These are phyloP conservation scores for Eristalinus aeneus DNA, from an alignment of 2,888 invertebrate genomes.

Conservation along the genomic window DNA sequence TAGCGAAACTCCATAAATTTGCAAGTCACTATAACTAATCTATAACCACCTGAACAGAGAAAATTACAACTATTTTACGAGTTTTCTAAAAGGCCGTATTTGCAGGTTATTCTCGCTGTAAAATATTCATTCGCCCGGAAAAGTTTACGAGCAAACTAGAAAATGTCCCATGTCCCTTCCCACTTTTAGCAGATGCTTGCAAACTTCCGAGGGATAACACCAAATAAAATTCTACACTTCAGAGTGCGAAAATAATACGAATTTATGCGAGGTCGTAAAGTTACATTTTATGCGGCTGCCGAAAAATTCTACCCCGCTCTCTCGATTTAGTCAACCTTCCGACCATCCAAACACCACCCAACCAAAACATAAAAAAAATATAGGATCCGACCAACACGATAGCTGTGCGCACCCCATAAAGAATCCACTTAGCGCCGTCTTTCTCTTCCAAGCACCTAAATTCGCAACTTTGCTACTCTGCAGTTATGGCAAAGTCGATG, in stretches of 20 bases:
- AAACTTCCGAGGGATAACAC: constrained; percentile 48
- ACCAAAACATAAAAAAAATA: constrained; percentile 9
- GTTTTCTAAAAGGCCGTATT: constrained; percentile 16
- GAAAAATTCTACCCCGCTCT: constrained; percentile 34
- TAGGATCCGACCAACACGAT: constrained; percentile 34
- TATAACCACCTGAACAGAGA: background rate
- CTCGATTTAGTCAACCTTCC: background rate
- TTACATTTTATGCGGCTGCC: constrained; percentile 64
- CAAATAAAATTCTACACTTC: constrained; percentile 61
- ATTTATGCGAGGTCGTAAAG: constrained; percentile 63
- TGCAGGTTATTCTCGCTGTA: constrained; percentile 27
- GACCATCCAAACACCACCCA: background rate
- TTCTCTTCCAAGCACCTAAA: background rate
- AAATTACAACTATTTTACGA: constrained; percentile 23
- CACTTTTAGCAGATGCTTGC: constrained; percentile 19
- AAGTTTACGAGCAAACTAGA: constrained; percentile 37
- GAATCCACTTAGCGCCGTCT: constrained; percentile 36
- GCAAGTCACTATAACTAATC: background rate
- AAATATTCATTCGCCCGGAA: constrained; percentile 49
- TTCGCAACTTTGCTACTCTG: constrained; percentile 52
- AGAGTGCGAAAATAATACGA: constrained; percentile 66
- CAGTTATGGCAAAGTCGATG: constrained; percentile 32
- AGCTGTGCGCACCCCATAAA: constrained; percentile 47
- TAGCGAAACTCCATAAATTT: background rate
- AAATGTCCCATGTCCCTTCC: constrained; percentile 21